These are phyloP conservation scores for Clunio marinus DNA, from an alignment of 2,888 invertebrate genomes.

Conservation along the genomic window DNA sequence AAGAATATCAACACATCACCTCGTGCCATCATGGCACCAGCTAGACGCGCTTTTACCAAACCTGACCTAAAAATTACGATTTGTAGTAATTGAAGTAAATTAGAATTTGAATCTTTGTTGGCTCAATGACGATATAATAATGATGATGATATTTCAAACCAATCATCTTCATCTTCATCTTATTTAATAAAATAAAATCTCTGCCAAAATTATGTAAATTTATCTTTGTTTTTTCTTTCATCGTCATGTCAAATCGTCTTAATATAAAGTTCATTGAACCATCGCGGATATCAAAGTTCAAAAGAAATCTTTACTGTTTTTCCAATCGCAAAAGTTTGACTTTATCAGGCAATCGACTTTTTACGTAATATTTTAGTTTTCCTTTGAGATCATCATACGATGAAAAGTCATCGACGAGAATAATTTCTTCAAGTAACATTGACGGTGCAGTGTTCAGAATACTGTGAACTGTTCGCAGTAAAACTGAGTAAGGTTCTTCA, in stretches of 20 bases:
- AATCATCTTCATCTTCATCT: no score
- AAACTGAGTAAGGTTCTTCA: constrained; percentile 73
- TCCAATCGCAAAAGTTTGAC: constrained; percentile 66
- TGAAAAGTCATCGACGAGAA: constrained; percentile 82
- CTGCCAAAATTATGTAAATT: constrained; percentile 2
- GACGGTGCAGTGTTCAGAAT: constrained; percentile 71
- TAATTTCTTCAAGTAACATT: constrained; percentile 74
- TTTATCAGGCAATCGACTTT: constrained; percentile 59
- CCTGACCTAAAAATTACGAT: constrained; percentile 65
- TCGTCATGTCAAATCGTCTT: no score
- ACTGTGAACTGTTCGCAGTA: constrained; percentile 79
- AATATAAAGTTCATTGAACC: constrained; percentile 19
- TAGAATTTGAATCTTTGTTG: no score
- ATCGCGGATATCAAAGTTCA: neutral
- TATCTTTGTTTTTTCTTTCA: no score
- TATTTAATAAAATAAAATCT: no score
- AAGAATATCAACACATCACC: constrained; percentile 74
- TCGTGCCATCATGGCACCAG: constrained; percentile 69
- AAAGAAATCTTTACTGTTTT: constrained; percentile 51
- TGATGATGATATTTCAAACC: no score
- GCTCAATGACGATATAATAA: no score
- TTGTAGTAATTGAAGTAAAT: no score
- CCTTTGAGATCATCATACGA: constrained; percentile 65
- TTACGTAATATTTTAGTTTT: constrained; percentile 68
- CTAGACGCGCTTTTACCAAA: constrained; percentile 74